Percentiles rank a stretch among this genome's conserved stretches.
phyloP scores from a whole-genome alignment of 1,140 invertebrate species.

The Meloidogyne exigua region DNA sequence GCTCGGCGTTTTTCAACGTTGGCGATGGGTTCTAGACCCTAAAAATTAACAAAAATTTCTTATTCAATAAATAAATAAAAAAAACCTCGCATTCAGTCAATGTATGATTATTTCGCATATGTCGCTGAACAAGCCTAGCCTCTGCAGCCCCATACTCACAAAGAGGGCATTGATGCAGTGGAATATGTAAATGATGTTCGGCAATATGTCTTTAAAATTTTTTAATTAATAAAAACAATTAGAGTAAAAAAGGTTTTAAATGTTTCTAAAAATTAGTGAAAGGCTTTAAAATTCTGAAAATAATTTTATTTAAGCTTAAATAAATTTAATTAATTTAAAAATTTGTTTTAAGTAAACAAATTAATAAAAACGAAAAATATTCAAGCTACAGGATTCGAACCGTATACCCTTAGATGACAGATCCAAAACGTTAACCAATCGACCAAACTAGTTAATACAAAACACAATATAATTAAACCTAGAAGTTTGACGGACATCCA shows the following conservation, averaged over 20 bases:
- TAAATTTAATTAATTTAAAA: neutral
- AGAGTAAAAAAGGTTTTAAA: neutral
- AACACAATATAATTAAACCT: conserved; percentile 8
- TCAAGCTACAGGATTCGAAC: too few relatives aligned
- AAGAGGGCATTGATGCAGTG: conserved; percentile 54
- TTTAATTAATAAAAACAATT: neutral
- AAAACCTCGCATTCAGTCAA: conserved; percentile 47
- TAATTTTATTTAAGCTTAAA: too few relatives aligned
- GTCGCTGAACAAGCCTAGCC: conserved; percentile 47
- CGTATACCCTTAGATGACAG: too few relatives aligned
- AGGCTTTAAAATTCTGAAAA: too few relatives aligned
- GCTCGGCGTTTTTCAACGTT: conserved; percentile 51
- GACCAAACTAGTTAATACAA: too few relatives aligned
- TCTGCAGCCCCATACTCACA: conserved; percentile 57
- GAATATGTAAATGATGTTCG: conserved; percentile 47
- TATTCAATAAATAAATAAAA: conserved; percentile 5
- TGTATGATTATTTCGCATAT: conserved; percentile 56
- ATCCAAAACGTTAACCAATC: too few relatives aligned
- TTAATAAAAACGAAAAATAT: neutral
- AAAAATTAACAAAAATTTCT: conserved; percentile 18
- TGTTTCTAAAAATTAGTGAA: too few relatives aligned
- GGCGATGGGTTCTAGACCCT: conserved; percentile 53
- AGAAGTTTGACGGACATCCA: conserved; percentile 55
- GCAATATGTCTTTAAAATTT: conserved; percentile 39
- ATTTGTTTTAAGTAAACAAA: neutral